Evolutionary conservation across 2,888 invertebrate genomes (phyloP), one percentile per base, ranked within the genome.

Genomic region (Noctua fimbriata): DNA sequence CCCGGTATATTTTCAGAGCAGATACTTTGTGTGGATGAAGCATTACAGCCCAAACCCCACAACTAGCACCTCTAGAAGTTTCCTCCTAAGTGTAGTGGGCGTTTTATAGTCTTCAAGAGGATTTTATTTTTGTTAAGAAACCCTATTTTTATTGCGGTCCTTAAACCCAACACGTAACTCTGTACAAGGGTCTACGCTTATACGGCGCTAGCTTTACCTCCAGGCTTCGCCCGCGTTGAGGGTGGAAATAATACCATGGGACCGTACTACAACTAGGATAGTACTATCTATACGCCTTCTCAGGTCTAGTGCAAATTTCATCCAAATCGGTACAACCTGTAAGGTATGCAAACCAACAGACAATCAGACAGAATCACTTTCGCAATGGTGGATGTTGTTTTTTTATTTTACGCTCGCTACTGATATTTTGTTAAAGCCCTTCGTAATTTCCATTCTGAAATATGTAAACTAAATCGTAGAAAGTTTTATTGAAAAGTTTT

Each of bases 121-220:
- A 78, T 85, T 85, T 84, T 77, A 69, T 73, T 76, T 80, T 80
- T 73, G 70, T 74, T 36, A n/a, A 60, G 58, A 85, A 67, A 52
- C 84, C 76, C 44, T 78, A 85, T 82, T 84, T 85, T 84, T 84
- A 85, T 79, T 82, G 66, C 79, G 60, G 67, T 71, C 73, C 73
- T 76, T 82, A 84, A 82, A 82, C 70, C 82, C 73, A 60, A 76
- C 79, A 82, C 79, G 79, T 82, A 72, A 73, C 72, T 49, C 18
- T 32, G n/a, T 63, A 69, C 85, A 82, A 69, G 55, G 63, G 60
- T 67, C 49, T 41, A 74, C 67, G 44, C 41, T 73, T 58, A 55
- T 58, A 58, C 2, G 47, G 7, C n/a, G 18, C 44, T 67, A 16
- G 44, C 67, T 67, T 18, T 44, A 24, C 18, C 18, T 63, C 21